These are phyloP conservation scores for Danaus plexippus DNA, from an alignment of 1,140 invertebrate species.

Conservation along the genomic window DNA sequence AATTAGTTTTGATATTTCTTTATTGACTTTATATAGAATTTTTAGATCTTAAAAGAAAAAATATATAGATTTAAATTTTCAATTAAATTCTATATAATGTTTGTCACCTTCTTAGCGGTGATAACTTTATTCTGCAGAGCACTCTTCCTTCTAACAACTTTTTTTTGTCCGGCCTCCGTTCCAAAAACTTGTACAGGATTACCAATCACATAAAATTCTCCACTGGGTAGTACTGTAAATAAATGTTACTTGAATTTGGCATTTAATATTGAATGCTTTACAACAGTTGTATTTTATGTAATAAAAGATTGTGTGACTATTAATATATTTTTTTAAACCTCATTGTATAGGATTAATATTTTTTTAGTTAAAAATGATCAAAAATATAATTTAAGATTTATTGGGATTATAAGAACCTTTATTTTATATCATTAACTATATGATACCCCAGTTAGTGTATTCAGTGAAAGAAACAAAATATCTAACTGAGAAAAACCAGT, in stretches of 20 bases:
- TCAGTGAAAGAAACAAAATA: too few relatives aligned
- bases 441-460: too few relatives aligned
- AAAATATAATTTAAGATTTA: too few relatives aligned
- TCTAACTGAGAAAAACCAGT: too few relatives aligned
- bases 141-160: constrained; percentile 38
- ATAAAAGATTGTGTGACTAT: too few relatives aligned
- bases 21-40: not conserved
- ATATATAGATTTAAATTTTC: constrained; percentile 4
- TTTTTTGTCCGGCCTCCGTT: constrained; percentile 38
- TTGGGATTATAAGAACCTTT: too few relatives aligned
- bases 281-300: too few relatives aligned
- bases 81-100: not conserved
- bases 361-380: too few relatives aligned
- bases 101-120: constrained; percentile 51
- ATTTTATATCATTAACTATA: too few relatives aligned
- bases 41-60: constrained; percentile 2
- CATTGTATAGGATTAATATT: too few relatives aligned
- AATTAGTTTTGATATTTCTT: not conserved
- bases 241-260: not conserved
- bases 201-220: constrained; percentile 55
- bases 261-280: too few relatives aligned
- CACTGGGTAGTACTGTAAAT: constrained; percentile 34
- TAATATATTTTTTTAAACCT: too few relatives aligned
- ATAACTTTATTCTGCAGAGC: constrained; percentile 46
- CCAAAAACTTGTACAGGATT: constrained; percentile 54